Percentiles rank a stretch among this genome's conserved stretches.
Evolutionary conservation across 2,113 vertebrate species (phyloP).

Genomic region (Lanius collurio): DNA sequence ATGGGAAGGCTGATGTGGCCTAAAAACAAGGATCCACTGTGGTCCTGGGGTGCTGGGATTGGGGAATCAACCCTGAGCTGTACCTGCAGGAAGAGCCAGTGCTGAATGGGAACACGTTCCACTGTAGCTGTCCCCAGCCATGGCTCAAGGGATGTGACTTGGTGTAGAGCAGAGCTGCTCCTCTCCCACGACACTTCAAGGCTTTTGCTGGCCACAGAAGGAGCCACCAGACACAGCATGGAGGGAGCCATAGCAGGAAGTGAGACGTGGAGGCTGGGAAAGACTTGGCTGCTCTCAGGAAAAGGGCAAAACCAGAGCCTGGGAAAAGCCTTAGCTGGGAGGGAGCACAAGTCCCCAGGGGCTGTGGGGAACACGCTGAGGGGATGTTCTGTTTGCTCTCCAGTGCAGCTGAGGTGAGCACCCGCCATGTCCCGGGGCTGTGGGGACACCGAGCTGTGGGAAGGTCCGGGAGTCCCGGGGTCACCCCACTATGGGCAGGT

Average conservation of each 20-base stretch:
- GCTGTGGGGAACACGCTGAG: fast-evolving
- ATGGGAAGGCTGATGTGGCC: fast-evolving
- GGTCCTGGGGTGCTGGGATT: neutral
- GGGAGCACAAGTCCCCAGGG: neutral
- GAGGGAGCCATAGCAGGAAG: neutral
- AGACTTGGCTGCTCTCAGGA: neutral
- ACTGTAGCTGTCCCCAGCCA: neutral
- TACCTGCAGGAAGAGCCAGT: neutral
- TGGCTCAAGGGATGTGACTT: neutral
- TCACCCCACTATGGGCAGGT: fast-evolving
- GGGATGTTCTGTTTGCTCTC: neutral
- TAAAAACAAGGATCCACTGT: neutral
- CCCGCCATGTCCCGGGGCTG: fast-evolving
- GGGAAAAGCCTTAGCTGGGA: neutral
- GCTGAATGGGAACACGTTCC: fast-evolving
- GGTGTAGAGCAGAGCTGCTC: neutral
- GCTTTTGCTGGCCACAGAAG: neutral
- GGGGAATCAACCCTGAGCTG: neutral
- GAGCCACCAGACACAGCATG: fast-evolving
- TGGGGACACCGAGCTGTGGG: fast-evolving
- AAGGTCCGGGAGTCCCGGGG: fast-evolving
- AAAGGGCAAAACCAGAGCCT: constrained; percentile 21
- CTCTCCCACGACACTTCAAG: neutral
- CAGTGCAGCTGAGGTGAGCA: neutral
- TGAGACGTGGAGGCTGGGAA: neutral